These are phyloP conservation scores for Tricholauxania praeusta DNA, from an alignment of 2,888 invertebrate genomes.

Conservation along the genomic window DNA sequence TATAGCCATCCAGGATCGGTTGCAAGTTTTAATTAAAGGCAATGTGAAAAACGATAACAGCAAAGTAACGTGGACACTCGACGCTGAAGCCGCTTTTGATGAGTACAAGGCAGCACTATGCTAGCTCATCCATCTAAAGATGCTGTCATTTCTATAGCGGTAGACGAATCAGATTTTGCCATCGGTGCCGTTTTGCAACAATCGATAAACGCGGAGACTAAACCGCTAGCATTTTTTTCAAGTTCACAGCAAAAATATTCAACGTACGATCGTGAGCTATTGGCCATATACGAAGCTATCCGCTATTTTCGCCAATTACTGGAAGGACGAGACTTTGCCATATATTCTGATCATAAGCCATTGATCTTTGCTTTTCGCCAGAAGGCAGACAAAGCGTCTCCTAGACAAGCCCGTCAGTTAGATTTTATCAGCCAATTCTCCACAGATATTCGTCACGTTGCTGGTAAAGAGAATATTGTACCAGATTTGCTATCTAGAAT, in stretches of 20 bases:
- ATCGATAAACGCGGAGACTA: conserved; percentile 40
- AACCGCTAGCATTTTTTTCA: conserved; percentile 63
- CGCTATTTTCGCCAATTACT: conserved; percentile 35
- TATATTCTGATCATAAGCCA: conserved; percentile 40
- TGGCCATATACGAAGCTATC: conserved; percentile 34
- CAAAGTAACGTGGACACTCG: conserved; percentile 1
- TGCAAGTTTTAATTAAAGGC: conserved; percentile 20
- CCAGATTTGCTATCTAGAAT: conserved; percentile 27
- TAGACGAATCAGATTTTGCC: conserved; percentile 13
- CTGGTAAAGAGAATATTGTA: conserved; percentile 27
- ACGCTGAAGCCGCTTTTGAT: conserved; percentile 17
- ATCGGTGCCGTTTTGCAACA: conserved; percentile 33
- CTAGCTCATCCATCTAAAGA: background rate
- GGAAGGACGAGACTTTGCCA: conserved; percentile 28
- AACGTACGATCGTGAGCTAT: conserved; percentile 51
- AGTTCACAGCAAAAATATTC: conserved; percentile 61
- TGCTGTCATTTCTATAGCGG: background rate
- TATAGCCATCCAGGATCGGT: conserved; percentile 2
- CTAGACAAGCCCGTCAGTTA: conserved; percentile 25
- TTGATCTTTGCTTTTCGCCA: conserved; percentile 26
- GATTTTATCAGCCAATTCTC: conserved; percentile 44
- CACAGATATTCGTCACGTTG: conserved; percentile 37
- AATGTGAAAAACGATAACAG: conserved; percentile 16
- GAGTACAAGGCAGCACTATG: conserved; percentile 13
- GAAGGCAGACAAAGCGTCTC: conserved; percentile 31